These are phyloP conservation scores for Gavia stellata DNA, from an alignment of 2,113 vertebrate species.

Conservation along the genomic window DNA sequence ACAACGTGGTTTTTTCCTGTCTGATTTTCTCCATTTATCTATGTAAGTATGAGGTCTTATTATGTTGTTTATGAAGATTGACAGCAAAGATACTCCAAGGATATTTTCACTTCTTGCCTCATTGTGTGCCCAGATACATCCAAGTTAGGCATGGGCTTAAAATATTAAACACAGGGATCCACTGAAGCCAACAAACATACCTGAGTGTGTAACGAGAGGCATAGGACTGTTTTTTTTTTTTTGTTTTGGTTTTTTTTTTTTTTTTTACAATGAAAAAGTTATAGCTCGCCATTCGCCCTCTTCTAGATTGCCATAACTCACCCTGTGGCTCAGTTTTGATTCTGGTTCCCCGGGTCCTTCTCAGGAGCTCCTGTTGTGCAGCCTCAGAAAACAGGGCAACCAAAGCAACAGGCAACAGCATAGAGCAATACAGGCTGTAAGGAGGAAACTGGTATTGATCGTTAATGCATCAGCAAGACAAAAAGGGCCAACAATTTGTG, in stretches of 20 bases:
- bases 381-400: neutral
- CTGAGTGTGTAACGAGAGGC: neutral
- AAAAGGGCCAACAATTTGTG: neutral
- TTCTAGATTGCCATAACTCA: neutral
- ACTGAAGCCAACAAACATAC: neutral
- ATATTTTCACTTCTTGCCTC: neutral
- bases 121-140: neutral
- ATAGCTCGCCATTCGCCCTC: neutral
- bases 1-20: neutral
- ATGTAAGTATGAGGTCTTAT: neutral
- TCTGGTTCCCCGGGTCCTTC: neutral
- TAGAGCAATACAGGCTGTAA: accelerated
- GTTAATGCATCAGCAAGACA: neutral
- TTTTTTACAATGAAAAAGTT: neutral
- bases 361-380: neutral
- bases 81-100: neutral
- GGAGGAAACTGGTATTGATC: neutral
- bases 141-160: neutral
- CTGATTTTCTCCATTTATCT: neutral
- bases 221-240: no score
- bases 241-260: no score
- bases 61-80: neutral
- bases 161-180: neutral
- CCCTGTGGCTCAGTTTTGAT: neutral
- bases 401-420: neutral